Percentiles rank a stretch among this genome's conserved stretches.
Conservation (phyloP, 2,888 invertebrate genomes). For the Latrodectus elegans region DNA sequence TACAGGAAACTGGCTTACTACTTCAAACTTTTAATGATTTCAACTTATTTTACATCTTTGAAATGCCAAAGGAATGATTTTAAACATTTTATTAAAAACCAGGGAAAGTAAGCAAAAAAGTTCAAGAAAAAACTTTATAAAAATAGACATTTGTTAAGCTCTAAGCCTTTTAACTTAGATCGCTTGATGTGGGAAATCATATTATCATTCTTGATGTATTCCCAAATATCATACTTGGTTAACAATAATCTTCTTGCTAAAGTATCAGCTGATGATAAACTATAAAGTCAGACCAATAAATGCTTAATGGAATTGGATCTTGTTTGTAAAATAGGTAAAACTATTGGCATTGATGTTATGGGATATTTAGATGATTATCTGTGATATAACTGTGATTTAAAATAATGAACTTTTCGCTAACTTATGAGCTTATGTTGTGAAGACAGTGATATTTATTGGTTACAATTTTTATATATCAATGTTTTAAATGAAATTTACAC, state of each 20-base stretch:
- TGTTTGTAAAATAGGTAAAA: conserved; percentile 50
- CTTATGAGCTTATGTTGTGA: no score
- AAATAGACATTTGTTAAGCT: conserved; percentile 81
- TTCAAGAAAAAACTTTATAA: conserved; percentile 76
- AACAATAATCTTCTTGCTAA: conserved; percentile 34
- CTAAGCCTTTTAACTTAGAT: conserved; percentile 87
- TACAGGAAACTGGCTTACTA: conserved; percentile 90
- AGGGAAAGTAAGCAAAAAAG: conserved; percentile 82
- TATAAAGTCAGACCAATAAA: conserved; percentile 55
- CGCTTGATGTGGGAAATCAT: conserved; percentile 81
- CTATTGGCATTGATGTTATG: conserved; percentile 54
- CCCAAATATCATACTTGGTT: conserved; percentile 47
- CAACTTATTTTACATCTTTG: conserved; percentile 93
- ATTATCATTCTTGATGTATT: conserved; percentile 41
- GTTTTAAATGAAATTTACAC: no score
- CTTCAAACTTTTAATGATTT: conserved; percentile 90
- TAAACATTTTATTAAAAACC: conserved; percentile 74
- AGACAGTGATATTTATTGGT: no score
- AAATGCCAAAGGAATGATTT: conserved; percentile 92
- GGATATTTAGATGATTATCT: conserved; percentile 63
- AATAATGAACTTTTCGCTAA: no score
- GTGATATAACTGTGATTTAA: neutral
- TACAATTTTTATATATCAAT: no score
- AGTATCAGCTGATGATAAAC: conserved; percentile 50
- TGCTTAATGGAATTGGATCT: conserved; percentile 52